Percentiles rank a stretch among this genome's conserved stretches.
phyloP scores from a whole-genome alignment of 2,113 vertebrate genomes.

The Halcyon malimbica region DNA sequence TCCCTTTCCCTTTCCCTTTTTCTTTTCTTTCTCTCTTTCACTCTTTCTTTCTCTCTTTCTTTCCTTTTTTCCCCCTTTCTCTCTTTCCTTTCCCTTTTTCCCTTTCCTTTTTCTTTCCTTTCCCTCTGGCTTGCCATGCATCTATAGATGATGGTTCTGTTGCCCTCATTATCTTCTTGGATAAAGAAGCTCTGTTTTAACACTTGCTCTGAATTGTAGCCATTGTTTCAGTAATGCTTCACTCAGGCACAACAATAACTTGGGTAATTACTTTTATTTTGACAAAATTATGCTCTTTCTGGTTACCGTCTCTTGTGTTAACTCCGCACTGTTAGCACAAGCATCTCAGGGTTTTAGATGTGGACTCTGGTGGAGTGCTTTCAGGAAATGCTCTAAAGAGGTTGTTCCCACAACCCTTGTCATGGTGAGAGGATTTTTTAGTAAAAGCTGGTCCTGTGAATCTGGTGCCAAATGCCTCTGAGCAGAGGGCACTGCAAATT shows the following conservation, averaged over 20 bases:
- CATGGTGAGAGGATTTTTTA: not conserved
- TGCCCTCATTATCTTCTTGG: not conserved
- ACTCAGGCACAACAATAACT: not conserved
- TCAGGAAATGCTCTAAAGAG: not conserved
- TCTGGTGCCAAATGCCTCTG: not conserved
- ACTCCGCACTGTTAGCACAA: not conserved
- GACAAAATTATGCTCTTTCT: not conserved
- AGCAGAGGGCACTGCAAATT: not conserved
- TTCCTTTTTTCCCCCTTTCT: too few relatives aligned
- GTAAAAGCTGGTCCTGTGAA: not conserved
- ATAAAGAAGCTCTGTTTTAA: not conserved
- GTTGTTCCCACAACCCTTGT: not conserved
- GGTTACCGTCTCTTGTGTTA: not conserved
- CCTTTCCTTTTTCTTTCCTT: too few relatives aligned
- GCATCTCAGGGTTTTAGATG: not conserved
- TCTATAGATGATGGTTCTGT: not conserved
- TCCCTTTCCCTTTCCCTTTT: not conserved
- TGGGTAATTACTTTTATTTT: not conserved
- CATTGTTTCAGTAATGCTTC: not conserved
- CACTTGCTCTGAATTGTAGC: not conserved
- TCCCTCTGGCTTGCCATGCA: not conserved
- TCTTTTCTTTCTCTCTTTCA: too few relatives aligned
- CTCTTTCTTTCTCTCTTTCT: too few relatives aligned
- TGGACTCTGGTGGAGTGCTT: not conserved
- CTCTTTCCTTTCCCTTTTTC: too few relatives aligned